phyloP scores from a whole-genome alignment of 2,113 vertebrate species.

The Plecotus auritus region DNA sequence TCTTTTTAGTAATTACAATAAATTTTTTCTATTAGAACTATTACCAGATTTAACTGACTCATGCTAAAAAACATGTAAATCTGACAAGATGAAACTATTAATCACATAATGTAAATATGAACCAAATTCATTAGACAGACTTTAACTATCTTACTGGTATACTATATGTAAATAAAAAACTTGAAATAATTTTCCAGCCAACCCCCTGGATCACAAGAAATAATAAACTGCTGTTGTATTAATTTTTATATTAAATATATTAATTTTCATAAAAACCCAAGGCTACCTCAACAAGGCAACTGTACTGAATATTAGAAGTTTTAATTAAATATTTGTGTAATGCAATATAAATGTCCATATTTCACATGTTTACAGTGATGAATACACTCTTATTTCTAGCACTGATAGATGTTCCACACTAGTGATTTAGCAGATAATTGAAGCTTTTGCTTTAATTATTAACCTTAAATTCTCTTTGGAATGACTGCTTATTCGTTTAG shows the following conservation, averaged over 20 bases:
- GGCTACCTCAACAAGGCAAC: neutral
- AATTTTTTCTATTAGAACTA: neutral
- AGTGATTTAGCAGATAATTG: neutral
- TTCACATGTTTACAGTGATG: neutral
- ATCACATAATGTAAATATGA: neutral
- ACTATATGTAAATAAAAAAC: neutral
- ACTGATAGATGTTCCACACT: neutral
- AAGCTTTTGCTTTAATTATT: constrained; percentile 13
- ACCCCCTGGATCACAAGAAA: neutral
- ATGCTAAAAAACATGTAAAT: neutral
- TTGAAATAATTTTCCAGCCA: neutral
- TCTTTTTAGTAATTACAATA: neutral
- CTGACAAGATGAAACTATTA: constrained; percentile 10
- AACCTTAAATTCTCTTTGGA: neutral
- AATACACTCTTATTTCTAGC: neutral
- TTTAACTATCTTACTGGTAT: neutral
- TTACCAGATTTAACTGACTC: neutral
- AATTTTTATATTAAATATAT: neutral
- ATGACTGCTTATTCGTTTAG: constrained; percentile 16
- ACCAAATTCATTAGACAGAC: neutral
- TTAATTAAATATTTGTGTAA: neutral
- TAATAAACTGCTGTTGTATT: neutral
- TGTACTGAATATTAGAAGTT: neutral
- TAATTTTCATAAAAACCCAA: constrained; percentile 20
- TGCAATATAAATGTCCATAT: neutral